Evolutionary conservation across 2,888 invertebrate species (phyloP).

Genomic region (Phaedon cochleariae): DNA sequence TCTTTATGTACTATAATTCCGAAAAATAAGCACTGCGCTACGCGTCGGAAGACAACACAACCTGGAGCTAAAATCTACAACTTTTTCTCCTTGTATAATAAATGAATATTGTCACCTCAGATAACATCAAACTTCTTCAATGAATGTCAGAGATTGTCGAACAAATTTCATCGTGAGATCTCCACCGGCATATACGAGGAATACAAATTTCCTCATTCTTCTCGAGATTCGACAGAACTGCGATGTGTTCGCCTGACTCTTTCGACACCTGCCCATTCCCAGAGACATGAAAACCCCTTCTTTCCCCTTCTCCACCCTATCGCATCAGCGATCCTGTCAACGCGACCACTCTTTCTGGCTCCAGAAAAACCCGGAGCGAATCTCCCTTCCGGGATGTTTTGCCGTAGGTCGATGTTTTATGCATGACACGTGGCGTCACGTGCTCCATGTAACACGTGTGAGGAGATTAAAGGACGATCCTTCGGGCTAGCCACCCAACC

Average conservation of each 20-base stretch:
- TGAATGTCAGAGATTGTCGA: too few relatives aligned
- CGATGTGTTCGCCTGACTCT: neutral
- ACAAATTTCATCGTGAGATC: too few relatives aligned
- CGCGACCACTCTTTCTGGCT: neutral
- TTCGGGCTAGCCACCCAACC: neutral
- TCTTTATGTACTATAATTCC: too few relatives aligned
- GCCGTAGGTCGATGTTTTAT: constrained; percentile 36
- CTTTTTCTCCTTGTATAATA: too few relatives aligned
- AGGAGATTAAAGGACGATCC: constrained; percentile 9
- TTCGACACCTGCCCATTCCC: neutral
- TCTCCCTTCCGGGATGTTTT: constrained; percentile 21
- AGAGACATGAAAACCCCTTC: neutral
- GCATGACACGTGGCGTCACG: constrained; percentile 35
- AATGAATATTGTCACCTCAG: too few relatives aligned
- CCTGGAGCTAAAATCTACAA: too few relatives aligned
- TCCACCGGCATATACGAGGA: too few relatives aligned
- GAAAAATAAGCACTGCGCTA: too few relatives aligned
- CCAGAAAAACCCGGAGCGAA: constrained; percentile 1
- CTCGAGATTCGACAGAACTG: neutral
- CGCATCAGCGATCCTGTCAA: neutral
- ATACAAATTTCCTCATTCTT: neutral
- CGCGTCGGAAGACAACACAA: too few relatives aligned
- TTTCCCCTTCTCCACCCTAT: neutral
- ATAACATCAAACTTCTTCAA: too few relatives aligned
- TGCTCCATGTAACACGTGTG: constrained; percentile 35